Evolutionary conservation across 1,140 invertebrate species (phyloP).

Genomic region (Saccostrea glomerata): DNA sequence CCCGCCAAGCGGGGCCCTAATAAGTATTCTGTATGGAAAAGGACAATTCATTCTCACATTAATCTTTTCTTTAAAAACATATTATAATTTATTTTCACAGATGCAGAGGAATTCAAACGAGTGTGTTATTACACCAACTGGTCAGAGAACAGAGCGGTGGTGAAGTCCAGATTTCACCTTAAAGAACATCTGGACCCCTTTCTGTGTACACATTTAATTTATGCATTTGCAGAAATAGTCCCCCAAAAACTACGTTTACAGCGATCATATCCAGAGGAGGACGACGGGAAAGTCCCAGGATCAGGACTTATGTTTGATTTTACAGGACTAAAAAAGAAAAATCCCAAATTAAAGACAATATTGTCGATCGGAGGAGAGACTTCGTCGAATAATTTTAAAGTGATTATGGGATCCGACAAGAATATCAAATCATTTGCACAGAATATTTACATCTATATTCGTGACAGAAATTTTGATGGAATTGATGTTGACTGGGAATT

Average conservation of each 20-base stretch:
- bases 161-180: slow-evolving; percentile 88
- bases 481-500: slow-evolving; percentile 74
- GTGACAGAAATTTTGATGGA: slow-evolving; percentile 84
- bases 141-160: slow-evolving; percentile 91
- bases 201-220: slow-evolving; percentile 95
- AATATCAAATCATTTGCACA: slow-evolving; percentile 64
- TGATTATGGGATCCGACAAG: slow-evolving; percentile 42
- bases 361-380: slow-evolving; percentile 66
- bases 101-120: slow-evolving; percentile 52
- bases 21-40: too few species aligned
- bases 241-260: slow-evolving; percentile 43
- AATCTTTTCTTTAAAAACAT: too few species aligned
- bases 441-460: slow-evolving; percentile 88
- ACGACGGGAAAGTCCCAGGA: slow-evolving; percentile 58
- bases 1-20: too few species aligned
- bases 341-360: slow-evolving; percentile 82
- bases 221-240: slow-evolving; percentile 90
- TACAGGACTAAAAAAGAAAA: slow-evolving; percentile 91
- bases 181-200: slow-evolving; percentile 89
- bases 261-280: slow-evolving; percentile 55
- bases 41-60: too few species aligned
- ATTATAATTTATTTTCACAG: background rate
- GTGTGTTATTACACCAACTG: slow-evolving; percentile 97
- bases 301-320: slow-evolving; percentile 54
- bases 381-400: slow-evolving; percentile 45